These are phyloP conservation scores for Toxostoma redivivum DNA, from an alignment of 2,113 vertebrate species.

Conservation along the genomic window DNA sequence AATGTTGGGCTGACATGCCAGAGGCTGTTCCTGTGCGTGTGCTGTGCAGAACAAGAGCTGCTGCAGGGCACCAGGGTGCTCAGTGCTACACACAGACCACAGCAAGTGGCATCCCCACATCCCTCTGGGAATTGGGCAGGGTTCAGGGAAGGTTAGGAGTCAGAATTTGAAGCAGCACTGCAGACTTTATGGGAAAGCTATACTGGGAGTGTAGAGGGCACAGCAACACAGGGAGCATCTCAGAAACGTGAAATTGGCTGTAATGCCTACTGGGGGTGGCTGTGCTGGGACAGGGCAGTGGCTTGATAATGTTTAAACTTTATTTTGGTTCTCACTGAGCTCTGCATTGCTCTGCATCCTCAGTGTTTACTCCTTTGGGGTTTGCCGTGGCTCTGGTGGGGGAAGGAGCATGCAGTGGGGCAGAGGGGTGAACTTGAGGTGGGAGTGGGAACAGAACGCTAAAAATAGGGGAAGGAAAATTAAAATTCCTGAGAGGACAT, in stretches of 20 bases:
- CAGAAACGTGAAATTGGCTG: background rate
- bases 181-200: background rate
- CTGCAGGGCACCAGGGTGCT: background rate
- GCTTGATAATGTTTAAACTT: background rate
- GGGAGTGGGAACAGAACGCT: background rate
- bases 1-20: background rate
- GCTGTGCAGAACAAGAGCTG: background rate
- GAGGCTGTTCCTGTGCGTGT: background rate
- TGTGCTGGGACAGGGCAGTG: background rate
- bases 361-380: background rate
- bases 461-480: background rate
- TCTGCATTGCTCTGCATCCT: background rate
- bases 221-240: background rate
- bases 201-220: background rate
- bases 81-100: background rate
- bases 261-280: background rate
- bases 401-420: accelerated
- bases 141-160: background rate
- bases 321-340: background rate
- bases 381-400: background rate
- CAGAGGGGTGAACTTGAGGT: background rate
- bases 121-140: accelerated
- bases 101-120: background rate
- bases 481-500: background rate
- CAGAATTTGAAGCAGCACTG: background rate